Conservation (phyloP, 2,113 vertebrate species). For the Rhinopomastus cyanomelas region DNA sequence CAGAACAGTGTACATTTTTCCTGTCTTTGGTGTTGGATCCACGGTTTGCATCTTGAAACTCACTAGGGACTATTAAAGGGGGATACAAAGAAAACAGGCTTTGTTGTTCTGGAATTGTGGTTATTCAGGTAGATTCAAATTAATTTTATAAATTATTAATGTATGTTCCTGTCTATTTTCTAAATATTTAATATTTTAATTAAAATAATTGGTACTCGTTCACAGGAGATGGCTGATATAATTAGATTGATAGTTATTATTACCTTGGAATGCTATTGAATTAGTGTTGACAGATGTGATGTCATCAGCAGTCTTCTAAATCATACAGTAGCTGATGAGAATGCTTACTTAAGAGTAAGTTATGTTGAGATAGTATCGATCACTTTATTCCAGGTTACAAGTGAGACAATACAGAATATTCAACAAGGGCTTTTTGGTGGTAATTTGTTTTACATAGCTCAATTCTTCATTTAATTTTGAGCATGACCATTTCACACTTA, state of each 20-base stretch:
- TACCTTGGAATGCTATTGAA: conserved; percentile 38
- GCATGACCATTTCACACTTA: background rate
- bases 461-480: background rate
- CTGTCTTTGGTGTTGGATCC: background rate
- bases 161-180: conserved; percentile 41
- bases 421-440: background rate
- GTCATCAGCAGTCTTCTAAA: conserved; percentile 11
- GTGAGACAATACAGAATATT: background rate
- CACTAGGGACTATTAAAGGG: background rate
- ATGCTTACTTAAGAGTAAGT: background rate
- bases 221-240: conserved; percentile 45
- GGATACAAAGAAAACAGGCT: background rate
- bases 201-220: conserved; percentile 57
- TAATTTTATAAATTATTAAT: conserved; percentile 36
- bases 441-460: background rate
- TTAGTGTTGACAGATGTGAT: conserved; percentile 34
- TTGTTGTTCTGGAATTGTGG: conserved; percentile 17
- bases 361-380: background rate
- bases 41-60: background rate
- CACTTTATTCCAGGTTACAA: background rate
- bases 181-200: conserved; percentile 70
- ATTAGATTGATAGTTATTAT: conserved; percentile 64
- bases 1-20: background rate
- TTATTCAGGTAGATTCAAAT: conserved; percentile 36
- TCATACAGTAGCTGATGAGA: conserved; percentile 6